Conservation (phyloP, 2,888 invertebrate species). For the Morpho helenor region DNA sequence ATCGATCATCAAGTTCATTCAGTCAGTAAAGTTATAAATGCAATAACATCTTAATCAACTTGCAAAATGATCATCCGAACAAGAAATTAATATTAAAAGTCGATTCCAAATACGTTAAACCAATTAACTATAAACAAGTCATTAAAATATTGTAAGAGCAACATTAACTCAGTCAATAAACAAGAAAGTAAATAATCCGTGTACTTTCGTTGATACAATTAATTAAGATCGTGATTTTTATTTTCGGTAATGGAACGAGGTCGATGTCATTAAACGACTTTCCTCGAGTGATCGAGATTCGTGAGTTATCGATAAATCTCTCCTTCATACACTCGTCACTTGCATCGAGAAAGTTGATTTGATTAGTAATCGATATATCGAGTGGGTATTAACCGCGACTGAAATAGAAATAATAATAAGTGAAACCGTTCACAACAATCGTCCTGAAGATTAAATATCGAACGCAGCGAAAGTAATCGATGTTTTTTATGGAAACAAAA, state of each 20-base stretch:
- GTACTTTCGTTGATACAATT: slow-evolving; percentile 25
- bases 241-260: slow-evolving; percentile 36
- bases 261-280: slow-evolving; percentile 55
- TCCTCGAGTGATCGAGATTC: slow-evolving; percentile 44
- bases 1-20: too few relatives aligned
- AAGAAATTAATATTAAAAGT: background rate
- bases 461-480: slow-evolving; percentile 12
- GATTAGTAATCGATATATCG: slow-evolving; percentile 21
- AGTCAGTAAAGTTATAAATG: too few relatives aligned
- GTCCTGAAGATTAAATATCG: slow-evolving; percentile 4
- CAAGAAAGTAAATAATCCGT: slow-evolving; percentile 4
- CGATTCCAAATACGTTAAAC: background rate
- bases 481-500: slow-evolving; percentile 9
- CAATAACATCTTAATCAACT: too few relatives aligned
- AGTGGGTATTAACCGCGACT: slow-evolving; percentile 2
- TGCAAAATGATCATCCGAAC: too few relatives aligned
- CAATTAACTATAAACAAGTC: background rate
- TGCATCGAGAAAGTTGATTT: slow-evolving; percentile 28
- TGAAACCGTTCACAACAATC: slow-evolving; percentile 10
- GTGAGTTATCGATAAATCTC: slow-evolving; percentile 37
- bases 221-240: slow-evolving; percentile 18
- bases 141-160: background rate
- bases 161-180: background rate
- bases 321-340: slow-evolving; percentile 25
- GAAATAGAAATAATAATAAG: slow-evolving; percentile 6